Percentiles rank a stretch among this genome's conserved stretches.
phyloP scores from a whole-genome alignment of 2,113 vertebrate species.

The Psilopogon haemacephalus region DNA sequence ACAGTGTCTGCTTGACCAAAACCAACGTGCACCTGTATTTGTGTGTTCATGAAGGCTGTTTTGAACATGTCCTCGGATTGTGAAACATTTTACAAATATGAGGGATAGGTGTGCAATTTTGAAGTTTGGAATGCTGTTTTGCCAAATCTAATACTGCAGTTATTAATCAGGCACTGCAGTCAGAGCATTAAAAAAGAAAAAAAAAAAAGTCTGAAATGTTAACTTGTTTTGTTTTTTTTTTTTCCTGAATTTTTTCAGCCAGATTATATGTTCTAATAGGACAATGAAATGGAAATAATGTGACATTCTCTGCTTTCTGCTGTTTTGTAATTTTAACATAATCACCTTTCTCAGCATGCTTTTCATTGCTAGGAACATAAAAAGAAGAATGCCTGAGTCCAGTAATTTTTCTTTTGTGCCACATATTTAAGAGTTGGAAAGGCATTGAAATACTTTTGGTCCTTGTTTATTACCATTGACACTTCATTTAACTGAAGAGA shows the following conservation, averaged over 20 bases:
- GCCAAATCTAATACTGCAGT: neutral
- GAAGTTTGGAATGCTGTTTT: neutral
- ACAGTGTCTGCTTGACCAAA: neutral
- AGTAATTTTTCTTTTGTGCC: conserved; percentile 22
- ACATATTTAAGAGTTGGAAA: conserved; percentile 19
- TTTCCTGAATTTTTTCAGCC: neutral
- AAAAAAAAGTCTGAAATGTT: neutral
- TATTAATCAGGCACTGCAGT: neutral
- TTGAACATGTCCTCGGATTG: neutral
- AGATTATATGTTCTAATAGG: neutral
- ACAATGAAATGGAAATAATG: conserved; percentile 17
- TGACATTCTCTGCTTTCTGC: neutral
- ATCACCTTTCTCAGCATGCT: conserved; percentile 58
- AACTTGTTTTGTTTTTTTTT: neutral
- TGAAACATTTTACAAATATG: neutral
- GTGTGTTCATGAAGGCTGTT: neutral
- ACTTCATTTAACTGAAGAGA: neutral
- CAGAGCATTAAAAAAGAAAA: neutral
- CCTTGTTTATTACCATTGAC: conserved; percentile 10
- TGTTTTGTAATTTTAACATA: conserved; percentile 38
- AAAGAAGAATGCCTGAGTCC: conserved; percentile 15
- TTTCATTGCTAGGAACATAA: conserved; percentile 21
- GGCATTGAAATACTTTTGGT: neutral
- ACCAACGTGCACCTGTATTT: neutral
- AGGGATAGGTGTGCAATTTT: neutral